phyloP scores from a whole-genome alignment of 1,140 invertebrate genomes.

The Hestina assimilis region DNA sequence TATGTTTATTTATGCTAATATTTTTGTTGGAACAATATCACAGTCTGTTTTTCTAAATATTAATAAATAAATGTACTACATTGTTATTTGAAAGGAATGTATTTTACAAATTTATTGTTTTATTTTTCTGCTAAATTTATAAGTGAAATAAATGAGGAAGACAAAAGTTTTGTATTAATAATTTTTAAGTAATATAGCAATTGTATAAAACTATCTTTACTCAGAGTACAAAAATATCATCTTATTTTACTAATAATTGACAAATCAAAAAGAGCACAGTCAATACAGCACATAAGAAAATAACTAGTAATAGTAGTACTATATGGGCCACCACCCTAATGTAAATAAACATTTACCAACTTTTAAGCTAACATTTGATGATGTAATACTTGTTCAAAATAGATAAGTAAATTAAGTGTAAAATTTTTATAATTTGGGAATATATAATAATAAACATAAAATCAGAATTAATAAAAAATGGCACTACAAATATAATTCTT shows the following conservation, averaged over 20 bases:
- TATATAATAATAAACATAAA: too few relatives aligned
- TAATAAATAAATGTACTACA: background rate
- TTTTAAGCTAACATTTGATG: background rate
- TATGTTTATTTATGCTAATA: background rate
- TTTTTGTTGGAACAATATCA: constrained; percentile 1
- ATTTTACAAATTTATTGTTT: background rate
- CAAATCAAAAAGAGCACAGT: constrained; percentile 19
- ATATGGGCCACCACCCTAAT: constrained; percentile 2
- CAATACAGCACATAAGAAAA: constrained; percentile 8
- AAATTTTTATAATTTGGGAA: too few relatives aligned
- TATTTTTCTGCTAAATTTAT: background rate
- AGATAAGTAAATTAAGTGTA: too few relatives aligned
- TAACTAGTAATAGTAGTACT: background rate
- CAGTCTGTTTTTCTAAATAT: background rate
- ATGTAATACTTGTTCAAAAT: background rate
- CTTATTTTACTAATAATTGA: constrained; percentile 19
- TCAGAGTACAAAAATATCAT: constrained; percentile 22
- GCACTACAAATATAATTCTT: background rate
- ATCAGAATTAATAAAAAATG: background rate
- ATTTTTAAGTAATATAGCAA: background rate
- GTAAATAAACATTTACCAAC: background rate
- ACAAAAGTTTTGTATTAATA: background rate
- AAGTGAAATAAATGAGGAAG: background rate
- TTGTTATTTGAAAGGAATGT: background rate
- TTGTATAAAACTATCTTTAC: constrained; percentile 8